Conservation (phyloP, 2,797 vertebrate species). For the Aulostomus chinensis region DNA sequence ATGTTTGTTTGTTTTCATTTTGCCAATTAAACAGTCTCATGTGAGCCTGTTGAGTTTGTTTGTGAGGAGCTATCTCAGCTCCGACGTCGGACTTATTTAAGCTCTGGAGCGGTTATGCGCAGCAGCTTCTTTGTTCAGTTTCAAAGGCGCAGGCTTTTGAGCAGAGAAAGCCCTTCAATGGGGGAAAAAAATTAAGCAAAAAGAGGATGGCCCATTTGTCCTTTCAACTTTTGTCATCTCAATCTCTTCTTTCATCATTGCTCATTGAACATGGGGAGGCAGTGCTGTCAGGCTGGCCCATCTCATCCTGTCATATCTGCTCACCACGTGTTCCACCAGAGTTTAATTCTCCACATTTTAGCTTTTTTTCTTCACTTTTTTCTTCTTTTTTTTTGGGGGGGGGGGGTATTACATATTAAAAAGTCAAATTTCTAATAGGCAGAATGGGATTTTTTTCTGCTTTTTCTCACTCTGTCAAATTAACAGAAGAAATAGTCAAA, state of each 20-base stretch:
- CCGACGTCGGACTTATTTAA: constrained; percentile 27
- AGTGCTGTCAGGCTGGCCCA: constrained; percentile 26
- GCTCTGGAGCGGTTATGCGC: constrained; percentile 36
- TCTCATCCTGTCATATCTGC: constrained; percentile 39
- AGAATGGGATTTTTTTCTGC: no score
- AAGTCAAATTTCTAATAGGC: no score
- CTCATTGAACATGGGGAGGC: constrained; percentile 27
- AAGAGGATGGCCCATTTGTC: constrained; percentile 33
- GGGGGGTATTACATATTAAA: no score
- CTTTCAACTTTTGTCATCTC: constrained; percentile 43
- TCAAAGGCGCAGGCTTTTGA: constrained; percentile 70
- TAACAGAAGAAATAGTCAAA: no score
- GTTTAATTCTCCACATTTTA: constrained; percentile 13
- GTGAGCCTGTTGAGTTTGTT: constrained; percentile 38
- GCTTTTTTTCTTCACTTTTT: no score
- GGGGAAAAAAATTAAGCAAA: constrained; percentile 11
- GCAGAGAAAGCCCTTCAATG: constrained; percentile 73
- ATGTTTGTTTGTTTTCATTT: constrained; percentile 47
- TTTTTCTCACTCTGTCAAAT: no score
- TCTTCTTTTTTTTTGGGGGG: no score
- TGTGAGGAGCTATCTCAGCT: constrained; percentile 39
- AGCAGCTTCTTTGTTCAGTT: constrained; percentile 53
- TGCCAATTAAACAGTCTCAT: constrained; percentile 50
- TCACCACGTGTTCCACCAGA: constrained; percentile 1
- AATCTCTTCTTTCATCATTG: constrained; percentile 21